Evolutionary conservation across 2,113 vertebrate species (phyloP).

Genomic region (Leptocoma aspasia): DNA sequence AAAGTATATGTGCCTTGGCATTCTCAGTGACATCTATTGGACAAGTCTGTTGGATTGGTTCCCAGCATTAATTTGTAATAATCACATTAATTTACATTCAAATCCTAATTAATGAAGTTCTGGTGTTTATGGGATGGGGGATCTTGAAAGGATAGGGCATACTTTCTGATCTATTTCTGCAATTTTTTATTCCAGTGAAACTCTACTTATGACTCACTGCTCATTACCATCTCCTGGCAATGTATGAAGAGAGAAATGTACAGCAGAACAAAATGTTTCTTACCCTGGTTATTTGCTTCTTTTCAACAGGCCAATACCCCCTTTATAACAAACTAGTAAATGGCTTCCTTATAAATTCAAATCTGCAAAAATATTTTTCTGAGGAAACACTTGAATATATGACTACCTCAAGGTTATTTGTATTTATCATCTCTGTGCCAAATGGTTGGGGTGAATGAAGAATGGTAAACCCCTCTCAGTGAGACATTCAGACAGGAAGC

Average conservation of each 20-base stretch:
- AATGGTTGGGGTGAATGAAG: background rate
- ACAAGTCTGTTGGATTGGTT: background rate
- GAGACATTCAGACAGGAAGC: background rate
- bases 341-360: background rate
- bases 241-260: background rate
- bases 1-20: background rate
- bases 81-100: constrained; percentile 24
- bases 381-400: background rate
- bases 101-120: background rate
- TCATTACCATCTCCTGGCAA: background rate
- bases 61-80: constrained; percentile 17
- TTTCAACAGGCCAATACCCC: background rate
- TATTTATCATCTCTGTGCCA: background rate
- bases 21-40: background rate
- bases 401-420: background rate
- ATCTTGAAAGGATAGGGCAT: background rate
- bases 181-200: background rate
- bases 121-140: background rate
- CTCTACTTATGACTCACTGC: constrained; percentile 1
- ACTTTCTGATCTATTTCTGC: constrained; percentile 13
- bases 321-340: background rate
- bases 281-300: background rate
- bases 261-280: background rate
- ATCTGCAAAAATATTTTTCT: background rate
- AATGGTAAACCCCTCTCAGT: background rate